A percentile compares a stretch with the other conserved stretches of the same genome.
Evolutionary conservation across 2,113 vertebrate species (phyloP).

Genomic region (Gambusia affinis): DNA sequence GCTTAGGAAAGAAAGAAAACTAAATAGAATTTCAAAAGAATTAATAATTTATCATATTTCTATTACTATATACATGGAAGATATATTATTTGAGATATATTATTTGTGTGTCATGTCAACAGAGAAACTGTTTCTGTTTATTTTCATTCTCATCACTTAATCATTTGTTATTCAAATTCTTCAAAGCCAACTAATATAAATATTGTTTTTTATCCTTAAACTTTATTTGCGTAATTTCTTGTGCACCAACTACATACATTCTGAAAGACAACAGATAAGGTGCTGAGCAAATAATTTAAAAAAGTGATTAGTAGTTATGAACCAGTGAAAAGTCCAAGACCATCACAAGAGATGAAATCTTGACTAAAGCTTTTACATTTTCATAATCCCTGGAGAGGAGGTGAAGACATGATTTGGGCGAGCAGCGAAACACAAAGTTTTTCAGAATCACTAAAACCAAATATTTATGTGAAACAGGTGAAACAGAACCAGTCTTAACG

Average conservation of each 20-base stretch:
- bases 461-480: background rate
- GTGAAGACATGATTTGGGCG: background rate
- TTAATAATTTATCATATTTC: background rate
- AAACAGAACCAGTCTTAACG: background rate
- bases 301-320: background rate
- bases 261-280: background rate
- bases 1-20: background rate
- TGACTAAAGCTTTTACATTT: background rate
- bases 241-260: background rate
- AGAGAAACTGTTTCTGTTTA: too few relatives aligned
- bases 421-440: too few relatives aligned
- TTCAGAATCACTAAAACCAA: background rate
- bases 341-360: background rate
- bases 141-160: too few relatives aligned
- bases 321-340: background rate
- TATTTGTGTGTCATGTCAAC: background rate
- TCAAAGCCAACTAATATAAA: too few relatives aligned
- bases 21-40: background rate
- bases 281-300: background rate
- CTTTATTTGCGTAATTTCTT: background rate
- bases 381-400: background rate
- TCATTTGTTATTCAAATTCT: too few relatives aligned
- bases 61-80: background rate
- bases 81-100: background rate
- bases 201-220: background rate